Evolutionary conservation across 2,888 invertebrate genomes (phyloP).

Genomic region (Chrysina gloriosa): DNA sequence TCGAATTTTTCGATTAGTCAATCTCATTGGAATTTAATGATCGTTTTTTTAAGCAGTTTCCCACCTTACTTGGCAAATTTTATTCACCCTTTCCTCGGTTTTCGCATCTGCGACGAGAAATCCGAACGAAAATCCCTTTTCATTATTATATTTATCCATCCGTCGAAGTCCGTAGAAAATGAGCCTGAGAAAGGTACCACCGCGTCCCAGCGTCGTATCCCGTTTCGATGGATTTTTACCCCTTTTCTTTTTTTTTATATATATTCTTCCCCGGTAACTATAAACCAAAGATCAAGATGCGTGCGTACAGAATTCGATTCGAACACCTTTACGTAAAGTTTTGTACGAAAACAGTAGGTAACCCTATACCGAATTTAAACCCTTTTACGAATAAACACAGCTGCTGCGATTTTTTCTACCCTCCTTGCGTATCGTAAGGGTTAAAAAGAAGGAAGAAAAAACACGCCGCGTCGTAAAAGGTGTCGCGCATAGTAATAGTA

Average conservation of each 20-base stretch:
- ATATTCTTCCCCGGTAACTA: too few relatives aligned
- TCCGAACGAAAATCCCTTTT: neutral
- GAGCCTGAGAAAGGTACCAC: constrained; percentile 15
- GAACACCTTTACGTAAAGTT: constrained; percentile 19
- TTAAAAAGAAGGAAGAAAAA: constrained; percentile 37
- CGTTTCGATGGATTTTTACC: constrained; percentile 12
- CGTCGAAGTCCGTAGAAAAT: neutral
- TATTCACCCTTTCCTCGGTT: too few relatives aligned
- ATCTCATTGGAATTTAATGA: too few relatives aligned
- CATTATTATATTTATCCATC: neutral
- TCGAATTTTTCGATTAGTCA: too few relatives aligned
- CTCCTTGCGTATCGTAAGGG: constrained; percentile 48
- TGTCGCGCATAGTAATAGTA: too few relatives aligned
- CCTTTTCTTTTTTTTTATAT: too few relatives aligned
- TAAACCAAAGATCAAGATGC: too few relatives aligned
- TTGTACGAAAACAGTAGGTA: constrained; percentile 47
- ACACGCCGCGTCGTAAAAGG: too few relatives aligned
- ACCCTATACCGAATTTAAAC: constrained; percentile 53
- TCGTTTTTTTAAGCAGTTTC: too few relatives aligned
- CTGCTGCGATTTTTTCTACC: constrained; percentile 49
- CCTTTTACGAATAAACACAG: constrained; percentile 53
- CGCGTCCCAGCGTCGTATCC: neutral
- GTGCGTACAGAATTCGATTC: too few relatives aligned
- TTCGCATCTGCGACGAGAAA: too few relatives aligned
- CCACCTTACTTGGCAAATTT: constrained; percentile 19